Conservation (phyloP, 2,888 invertebrate genomes). For the Brachyopa scutellaris region DNA sequence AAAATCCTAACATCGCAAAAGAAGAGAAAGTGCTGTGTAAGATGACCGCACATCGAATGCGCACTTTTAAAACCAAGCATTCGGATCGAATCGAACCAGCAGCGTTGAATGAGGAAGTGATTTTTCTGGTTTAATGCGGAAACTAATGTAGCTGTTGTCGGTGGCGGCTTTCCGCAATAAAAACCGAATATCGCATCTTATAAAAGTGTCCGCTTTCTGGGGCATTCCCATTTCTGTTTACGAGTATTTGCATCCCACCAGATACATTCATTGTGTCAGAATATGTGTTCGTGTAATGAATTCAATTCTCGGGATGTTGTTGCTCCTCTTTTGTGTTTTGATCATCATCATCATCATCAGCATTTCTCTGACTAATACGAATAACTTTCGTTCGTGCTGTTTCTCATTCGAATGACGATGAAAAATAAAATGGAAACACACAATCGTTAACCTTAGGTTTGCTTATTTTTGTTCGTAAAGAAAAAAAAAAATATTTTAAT, state of each 20-base stretch:
- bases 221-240: slow-evolving; percentile 50
- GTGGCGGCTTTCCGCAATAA: slow-evolving; percentile 44
- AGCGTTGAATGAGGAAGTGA: slow-evolving; percentile 44
- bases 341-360: slow-evolving; percentile 21
- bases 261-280: slow-evolving; percentile 21
- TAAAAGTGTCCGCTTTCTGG: slow-evolving; percentile 41
- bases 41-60: slow-evolving; percentile 40
- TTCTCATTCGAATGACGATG: too few species aligned
- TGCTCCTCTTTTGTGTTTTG: slow-evolving; percentile 29
- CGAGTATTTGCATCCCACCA: slow-evolving; percentile 58
- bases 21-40: slow-evolving; percentile 64
- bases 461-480: slow-evolving; percentile 55
- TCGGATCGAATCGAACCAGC: too few species aligned
- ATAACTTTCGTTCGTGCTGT: too few species aligned
- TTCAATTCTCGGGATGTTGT: slow-evolving; percentile 21
- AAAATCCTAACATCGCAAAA: slow-evolving; percentile 5
- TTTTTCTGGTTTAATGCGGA: slow-evolving; percentile 65
- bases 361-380: slow-evolving; percentile 23
- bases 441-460: slow-evolving; percentile 67
- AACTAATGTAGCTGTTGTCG: background rate
- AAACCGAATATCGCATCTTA: slow-evolving; percentile 35
- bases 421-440: slow-evolving; percentile 46
- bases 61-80: slow-evolving; percentile 23
- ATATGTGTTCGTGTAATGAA: slow-evolving; percentile 7
- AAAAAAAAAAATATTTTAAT: slow-evolving; percentile 10